Conservation (phyloP, 2,113 vertebrate species). For the Labeo rohita region DNA sequence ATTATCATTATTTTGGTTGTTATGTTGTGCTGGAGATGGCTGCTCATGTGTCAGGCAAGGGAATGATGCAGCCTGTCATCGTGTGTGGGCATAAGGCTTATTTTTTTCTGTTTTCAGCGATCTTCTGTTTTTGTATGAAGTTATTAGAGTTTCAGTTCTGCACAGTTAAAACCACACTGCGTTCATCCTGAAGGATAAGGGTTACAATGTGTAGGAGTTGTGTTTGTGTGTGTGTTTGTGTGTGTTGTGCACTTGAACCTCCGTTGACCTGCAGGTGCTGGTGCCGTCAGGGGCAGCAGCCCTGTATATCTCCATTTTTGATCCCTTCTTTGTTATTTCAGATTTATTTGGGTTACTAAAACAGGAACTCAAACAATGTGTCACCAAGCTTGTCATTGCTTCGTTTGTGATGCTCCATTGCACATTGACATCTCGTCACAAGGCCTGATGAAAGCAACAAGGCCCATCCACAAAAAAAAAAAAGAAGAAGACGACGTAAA, state of each 20-base stretch:
- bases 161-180: conserved; percentile 9
- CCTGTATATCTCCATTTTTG: not conserved
- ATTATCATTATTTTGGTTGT: conserved; percentile 27
- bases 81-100: conserved; percentile 27
- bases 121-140: not conserved
- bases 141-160: conserved; percentile 2
- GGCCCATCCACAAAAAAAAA: not conserved
- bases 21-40: not conserved
- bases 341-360: conserved; percentile 25
- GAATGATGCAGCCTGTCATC: conserved; percentile 17
- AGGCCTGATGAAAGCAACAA: not conserved
- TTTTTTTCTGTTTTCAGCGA: not conserved
- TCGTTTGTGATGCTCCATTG: not conserved
- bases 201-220: not conserved
- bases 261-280: not conserved
- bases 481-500: too few species aligned
- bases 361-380: conserved; percentile 4
- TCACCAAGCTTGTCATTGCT: not conserved
- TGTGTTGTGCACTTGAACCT: not conserved
- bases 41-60: not conserved
- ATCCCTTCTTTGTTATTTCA: conserved; percentile 24
- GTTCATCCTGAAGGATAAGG: not conserved
- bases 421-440: not conserved
- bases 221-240: not conserved
- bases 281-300: not conserved